These are phyloP conservation scores for Oncopodura yosiiana DNA, from an alignment of 1,140 invertebrate species.

Conservation along the genomic window DNA sequence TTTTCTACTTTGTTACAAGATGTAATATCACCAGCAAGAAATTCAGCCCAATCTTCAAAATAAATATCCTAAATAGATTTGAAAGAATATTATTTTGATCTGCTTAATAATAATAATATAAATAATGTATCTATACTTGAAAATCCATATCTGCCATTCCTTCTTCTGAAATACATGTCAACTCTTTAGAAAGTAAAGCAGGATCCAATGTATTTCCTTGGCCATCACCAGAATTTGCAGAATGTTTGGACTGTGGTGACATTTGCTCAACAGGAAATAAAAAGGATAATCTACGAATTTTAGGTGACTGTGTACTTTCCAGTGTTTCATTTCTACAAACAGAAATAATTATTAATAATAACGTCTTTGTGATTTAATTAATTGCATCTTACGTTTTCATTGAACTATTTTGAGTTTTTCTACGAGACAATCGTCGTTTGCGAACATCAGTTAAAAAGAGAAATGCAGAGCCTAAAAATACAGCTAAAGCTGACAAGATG, in stretches of 20 bases:
- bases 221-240: constrained; percentile 23
- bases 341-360: neutral
- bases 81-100: no score
- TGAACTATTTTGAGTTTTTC: constrained; percentile 32
- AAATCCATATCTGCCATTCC: constrained; percentile 73
- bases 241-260: constrained; percentile 32
- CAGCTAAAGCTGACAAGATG: constrained; percentile 67
- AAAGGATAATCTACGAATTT: constrained; percentile 31
- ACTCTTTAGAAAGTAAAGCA: constrained; percentile 42
- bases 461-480: constrained; percentile 59
- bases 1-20: constrained; percentile 68
- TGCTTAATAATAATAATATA: no score
- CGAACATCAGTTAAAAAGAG: constrained; percentile 70
- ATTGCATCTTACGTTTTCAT: constrained; percentile 32
- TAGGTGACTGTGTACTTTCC: constrained; percentile 29
- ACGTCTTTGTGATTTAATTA: constrained; percentile 5
- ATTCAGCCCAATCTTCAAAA: constrained; percentile 62
- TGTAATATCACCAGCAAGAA: constrained; percentile 69
- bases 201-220: constrained; percentile 21
- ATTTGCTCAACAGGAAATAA: constrained; percentile 31
- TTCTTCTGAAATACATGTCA: constrained; percentile 79
- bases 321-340: constrained; percentile 27
- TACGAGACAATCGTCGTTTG: constrained; percentile 47
- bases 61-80: constrained; percentile 72
- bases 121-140: constrained; percentile 41